Evolutionary conservation across 2,113 vertebrate species (phyloP).

Genomic region (Thermophis baileyi): DNA sequence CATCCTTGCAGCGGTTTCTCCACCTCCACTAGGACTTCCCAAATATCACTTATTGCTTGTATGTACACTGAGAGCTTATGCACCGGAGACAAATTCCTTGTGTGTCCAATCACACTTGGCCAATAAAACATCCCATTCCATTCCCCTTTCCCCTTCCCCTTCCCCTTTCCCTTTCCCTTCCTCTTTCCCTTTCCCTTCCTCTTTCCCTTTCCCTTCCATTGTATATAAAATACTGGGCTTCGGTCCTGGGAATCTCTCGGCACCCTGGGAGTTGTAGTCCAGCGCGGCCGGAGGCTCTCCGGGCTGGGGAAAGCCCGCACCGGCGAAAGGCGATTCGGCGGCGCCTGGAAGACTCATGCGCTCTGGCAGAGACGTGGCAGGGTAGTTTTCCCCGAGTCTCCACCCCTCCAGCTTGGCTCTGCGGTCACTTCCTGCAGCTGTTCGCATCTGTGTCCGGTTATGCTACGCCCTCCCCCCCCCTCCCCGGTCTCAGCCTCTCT

Average conservation of each 20-base stretch:
- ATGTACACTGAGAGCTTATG: too few species aligned
- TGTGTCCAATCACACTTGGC: too few species aligned
- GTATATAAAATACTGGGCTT: not conserved
- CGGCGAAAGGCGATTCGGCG: too few species aligned
- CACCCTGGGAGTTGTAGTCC: not conserved
- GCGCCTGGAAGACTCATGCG: not conserved
- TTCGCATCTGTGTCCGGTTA: conserved; percentile 40
- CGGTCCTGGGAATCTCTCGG: not conserved
- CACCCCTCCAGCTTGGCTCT: conserved; percentile 31
- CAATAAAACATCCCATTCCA: too few species aligned
- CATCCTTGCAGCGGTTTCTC: not conserved
- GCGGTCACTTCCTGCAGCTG: conserved; percentile 74
- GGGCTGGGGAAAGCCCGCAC: not conserved
- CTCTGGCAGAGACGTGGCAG: not conserved
- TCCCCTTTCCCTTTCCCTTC: too few species aligned
- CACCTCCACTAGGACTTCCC: not conserved
- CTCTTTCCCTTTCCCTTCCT: too few species aligned
- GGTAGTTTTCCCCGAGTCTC: conserved; percentile 49
- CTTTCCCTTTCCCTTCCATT: too few species aligned
- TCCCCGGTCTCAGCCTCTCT: not conserved
- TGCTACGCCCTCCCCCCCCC: conserved; percentile 20
- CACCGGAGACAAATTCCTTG: too few species aligned
- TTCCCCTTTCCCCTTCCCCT: too few species aligned
- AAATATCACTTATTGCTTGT: not conserved
- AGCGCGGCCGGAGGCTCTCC: not conserved